A percentile compares a stretch with the other conserved stretches of the same genome.
Evolutionary conservation across 1,140 invertebrate species (phyloP).

Genomic region (Papilio xuthus): DNA sequence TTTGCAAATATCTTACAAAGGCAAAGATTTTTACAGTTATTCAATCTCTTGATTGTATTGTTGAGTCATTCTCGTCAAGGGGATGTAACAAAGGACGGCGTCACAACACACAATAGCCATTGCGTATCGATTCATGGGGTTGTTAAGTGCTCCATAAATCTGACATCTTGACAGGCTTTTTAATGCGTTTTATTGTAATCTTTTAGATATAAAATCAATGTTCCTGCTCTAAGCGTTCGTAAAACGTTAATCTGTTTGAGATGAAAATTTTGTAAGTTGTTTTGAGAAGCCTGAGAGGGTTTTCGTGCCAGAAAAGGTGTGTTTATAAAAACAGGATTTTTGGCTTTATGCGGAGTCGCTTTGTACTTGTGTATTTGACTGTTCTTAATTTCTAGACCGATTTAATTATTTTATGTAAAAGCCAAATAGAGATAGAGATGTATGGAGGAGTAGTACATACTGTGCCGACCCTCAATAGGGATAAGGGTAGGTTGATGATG

Average conservation of each 20-base stretch:
- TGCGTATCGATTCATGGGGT: not conserved
- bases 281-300: too few relatives aligned
- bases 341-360: too few relatives aligned
- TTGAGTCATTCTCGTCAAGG: constrained; percentile 2
- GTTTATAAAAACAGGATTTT: too few relatives aligned
- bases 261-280: too few relatives aligned
- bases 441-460: too few relatives aligned
- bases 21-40: not conserved
- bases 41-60: not conserved
- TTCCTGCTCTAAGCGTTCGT: not conserved
- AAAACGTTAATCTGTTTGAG: not conserved
- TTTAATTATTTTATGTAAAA: too few relatives aligned
- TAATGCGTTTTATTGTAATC: not conserved
- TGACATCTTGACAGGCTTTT: constrained; percentile 4
- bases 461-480: too few relatives aligned
- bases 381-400: too few relatives aligned
- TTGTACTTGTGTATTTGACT: too few relatives aligned
- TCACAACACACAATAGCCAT: not conserved
- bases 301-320: too few relatives aligned
- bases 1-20: not conserved
- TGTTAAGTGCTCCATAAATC: not conserved
- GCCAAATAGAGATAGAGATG: too few relatives aligned
- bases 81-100: not conserved
- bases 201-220: not conserved
- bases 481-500: too few relatives aligned